Base-by-base conservation (phyloP, 1,140 invertebrate genomes). In the Nasonia vitripennis region DNA sequence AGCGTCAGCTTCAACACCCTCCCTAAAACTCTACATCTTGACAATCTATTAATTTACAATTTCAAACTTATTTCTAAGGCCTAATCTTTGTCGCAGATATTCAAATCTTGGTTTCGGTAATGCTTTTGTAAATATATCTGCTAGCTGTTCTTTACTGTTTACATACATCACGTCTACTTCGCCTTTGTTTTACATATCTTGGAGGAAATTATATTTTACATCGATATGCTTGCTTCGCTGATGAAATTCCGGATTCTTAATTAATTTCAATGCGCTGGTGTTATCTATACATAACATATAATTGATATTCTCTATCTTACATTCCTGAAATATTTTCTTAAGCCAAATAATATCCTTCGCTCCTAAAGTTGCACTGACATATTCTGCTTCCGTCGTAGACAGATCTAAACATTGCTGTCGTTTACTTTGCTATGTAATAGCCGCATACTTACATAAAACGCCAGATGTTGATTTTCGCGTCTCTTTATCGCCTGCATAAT, bases 341-440 rank as follows among this genome's bases (percentile, higher is more conserved):
- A 86, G 2, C 75, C 82, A 87, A n/a, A 78, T 37, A 23, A 73
- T 20, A 83, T 90, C 89, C 77, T 87, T 90, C 6, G 88, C 81
- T 23, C 31, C 88, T 37, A 87, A 78, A 45, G 83, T 81, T 23
- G 87, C 83, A 3, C 89, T 88, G 0, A 91, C 84, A 84, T 91
- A 91, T 84, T 93, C 92, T 10, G 91, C 88, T 87, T 93, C 91
- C 17, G 88, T 91, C 3, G 90, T 91, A 2, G 85, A 87, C 0
- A 87, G 27, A 17, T 86, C 20, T 0, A 89, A 84, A 48, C 67
- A 89, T 0, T 68, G 67, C 88, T 93, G 92, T 73, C 86, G 87
- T 37, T 89, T 88, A 27, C 83, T 87, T n/a, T 74, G 78, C 91
- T 91, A 93, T 9, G 85, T 80, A 20, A 91, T 82, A 12, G 88